These are phyloP conservation scores for Drosophila kepulauana DNA, from an alignment of 1,140 invertebrate genomes.

Conservation along the genomic window DNA sequence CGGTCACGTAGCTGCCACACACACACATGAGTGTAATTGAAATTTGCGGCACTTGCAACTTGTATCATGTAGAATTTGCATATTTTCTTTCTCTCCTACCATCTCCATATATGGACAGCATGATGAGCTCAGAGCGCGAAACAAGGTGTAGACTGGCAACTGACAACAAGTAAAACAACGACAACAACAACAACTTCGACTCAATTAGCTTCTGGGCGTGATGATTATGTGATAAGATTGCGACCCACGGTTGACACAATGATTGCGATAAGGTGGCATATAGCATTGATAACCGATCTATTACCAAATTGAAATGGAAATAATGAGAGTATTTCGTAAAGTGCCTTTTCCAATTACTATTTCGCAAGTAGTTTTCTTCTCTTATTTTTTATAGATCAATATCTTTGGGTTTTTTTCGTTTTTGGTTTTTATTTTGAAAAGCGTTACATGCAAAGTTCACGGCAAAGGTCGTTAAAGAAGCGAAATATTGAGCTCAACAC, in stretches of 20 bases:
- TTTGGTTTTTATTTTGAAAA: background rate
- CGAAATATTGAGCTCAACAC: conserved; percentile 21
- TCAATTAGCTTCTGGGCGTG: conserved; percentile 1
- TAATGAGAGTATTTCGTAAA: background rate
- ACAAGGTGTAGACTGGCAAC: background rate
- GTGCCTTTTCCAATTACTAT: background rate
- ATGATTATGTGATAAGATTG: conserved; percentile 2
- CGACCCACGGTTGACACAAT: background rate
- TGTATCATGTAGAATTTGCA: background rate
- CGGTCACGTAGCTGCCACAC: conserved; percentile 38
- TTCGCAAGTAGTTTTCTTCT: background rate
- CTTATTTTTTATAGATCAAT: conserved; percentile 6
- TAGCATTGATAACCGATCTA: background rate
- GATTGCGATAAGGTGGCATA: conserved; percentile 2
- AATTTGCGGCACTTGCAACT: conserved; percentile 44
- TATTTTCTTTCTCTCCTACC: background rate
- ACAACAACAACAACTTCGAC: background rate
- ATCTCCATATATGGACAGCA: background rate
- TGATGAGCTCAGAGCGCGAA: background rate
- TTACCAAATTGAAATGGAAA: conserved; percentile 1
- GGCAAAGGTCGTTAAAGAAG: conserved; percentile 41
- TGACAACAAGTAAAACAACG: background rate
- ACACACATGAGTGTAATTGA: conserved; percentile 39
- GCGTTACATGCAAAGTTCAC: conserved; percentile 41
- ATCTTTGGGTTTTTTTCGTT: conserved; percentile 13